phyloP scores from a whole-genome alignment of 2,797 vertebrate genomes.

The Phalloptychus januarius region DNA sequence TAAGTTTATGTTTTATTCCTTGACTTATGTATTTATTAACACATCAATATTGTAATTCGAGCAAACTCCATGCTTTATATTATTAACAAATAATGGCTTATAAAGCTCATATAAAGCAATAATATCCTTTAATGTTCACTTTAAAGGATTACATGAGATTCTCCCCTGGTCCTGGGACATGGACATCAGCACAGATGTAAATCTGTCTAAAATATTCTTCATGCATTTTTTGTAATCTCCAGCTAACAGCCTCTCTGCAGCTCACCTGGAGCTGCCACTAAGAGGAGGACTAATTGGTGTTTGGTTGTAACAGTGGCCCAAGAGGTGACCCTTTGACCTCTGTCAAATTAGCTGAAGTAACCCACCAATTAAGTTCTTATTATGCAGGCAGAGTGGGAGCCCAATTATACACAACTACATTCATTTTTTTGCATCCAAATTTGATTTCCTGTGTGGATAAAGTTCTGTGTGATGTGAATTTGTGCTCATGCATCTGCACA shows the following conservation, averaged over 20 bases:
- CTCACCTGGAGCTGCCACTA: background rate
- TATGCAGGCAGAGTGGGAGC: background rate
- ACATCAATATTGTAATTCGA: background rate
- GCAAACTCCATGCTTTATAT: background rate
- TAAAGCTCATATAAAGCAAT: too few relatives aligned
- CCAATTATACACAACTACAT: background rate
- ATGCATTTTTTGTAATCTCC: background rate
- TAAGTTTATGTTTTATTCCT: background rate
- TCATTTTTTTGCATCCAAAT: background rate
- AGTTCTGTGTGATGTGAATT: background rate
- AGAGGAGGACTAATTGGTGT: background rate
- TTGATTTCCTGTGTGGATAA: background rate
- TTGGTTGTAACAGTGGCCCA: background rate
- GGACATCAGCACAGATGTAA: background rate
- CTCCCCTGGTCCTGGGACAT: background rate
- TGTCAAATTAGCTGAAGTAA: background rate
- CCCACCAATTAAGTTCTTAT: background rate
- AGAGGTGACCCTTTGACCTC: background rate
- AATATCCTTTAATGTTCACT: too few relatives aligned
- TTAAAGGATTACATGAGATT: background rate
- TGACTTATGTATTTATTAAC: background rate
- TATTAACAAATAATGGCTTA: too few relatives aligned
- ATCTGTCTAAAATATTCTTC: background rate
- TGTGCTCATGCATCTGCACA: background rate
- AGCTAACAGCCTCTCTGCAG: background rate